Evolutionary conservation across 2,888 invertebrate species (phyloP), one percentile per base, ranked within the genome.

Genomic region (Stenodera caucasica): DNA sequence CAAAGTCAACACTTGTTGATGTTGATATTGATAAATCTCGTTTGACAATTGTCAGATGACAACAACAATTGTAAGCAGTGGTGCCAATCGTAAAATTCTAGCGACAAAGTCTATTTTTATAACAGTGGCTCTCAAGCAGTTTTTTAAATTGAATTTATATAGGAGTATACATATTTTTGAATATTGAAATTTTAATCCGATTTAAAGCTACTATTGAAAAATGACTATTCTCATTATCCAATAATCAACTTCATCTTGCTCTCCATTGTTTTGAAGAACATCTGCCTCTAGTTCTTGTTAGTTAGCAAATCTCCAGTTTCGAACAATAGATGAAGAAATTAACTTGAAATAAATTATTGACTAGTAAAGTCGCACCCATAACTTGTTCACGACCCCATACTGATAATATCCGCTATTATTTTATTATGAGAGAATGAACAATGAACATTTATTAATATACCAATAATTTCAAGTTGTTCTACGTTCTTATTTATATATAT

Each of bases 371-470:
- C 12, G 21, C 45, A 23, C 45, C 45, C 23, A 45, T 45, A 40
- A 40, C 18, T 21, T 21, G 45, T 23, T 45, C 12, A 37, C 12
- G 21, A 12, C 23, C 45, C 21, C 23, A 21, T 45, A 45, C 12
- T 23, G 45, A 21, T 45, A 23, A 21, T 1, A 21, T 12, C 21
- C 18, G 11, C 12, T 21, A 40, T 18, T 12, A 8, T 55, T 54
- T 59, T 64, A 59, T 61, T 61, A 63, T 55, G 63, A 61, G 50
- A 61, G 26, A 65, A 61, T 58, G 57, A 61, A 67, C 67, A 67
- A 67, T 67, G 64, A 66, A 55, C 67, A 66, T 66, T 66, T 67
- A 66, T 63, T 62, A 54, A 61, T 63, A 61, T 64, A 60, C 63
- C 60, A 60, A 64, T 64, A 54, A 56, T 52, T 49, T 55, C 58